Evolutionary conservation across 2,888 invertebrate genomes (phyloP), one percentile per base, ranked within the genome.

Genomic region (Brachypalpus laphriformis): DNA sequence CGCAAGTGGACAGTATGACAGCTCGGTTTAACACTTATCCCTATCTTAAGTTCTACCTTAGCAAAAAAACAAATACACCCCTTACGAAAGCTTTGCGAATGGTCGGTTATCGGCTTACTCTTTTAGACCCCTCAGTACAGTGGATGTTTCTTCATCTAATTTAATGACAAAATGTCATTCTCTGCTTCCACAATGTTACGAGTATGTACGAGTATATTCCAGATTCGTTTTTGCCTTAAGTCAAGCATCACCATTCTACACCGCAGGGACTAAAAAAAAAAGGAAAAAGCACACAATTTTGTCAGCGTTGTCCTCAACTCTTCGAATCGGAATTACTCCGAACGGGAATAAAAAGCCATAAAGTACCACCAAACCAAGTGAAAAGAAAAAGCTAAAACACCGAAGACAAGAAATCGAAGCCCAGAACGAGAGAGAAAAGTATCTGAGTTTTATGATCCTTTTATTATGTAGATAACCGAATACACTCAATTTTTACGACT

Each of bases 401-500:
- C 28, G 37, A 51, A 68, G 3, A 71, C 70, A 25, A 57, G 8
- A 72, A 71, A 72, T 65, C 57, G 72, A 80, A 80, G 54, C 34
- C n/a, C n/a, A 14, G 9, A 25, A 40, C 28, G 49, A 56, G 14
- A 47, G 47, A 51, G 66, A 25, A 40, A 66, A 61, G 54, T 70
- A 81, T 75, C 75, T 63, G 75, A 81, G 45, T 75, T 81, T 81
- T 81, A 81, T 63, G 81, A 70, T 57, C 66, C 68, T 74, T 81
- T 81, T 74, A 81, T 74, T 81, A 81, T 74, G 81, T 68, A 82
- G 57, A 82, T 71, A 66, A 82, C 71, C 51, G 76, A 78, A 72
- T 74, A 45, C 68, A 72, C 61, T 83, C 68, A 83, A 77, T 61
- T 74, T 83, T 68, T 61, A 77, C 66, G 77, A 70, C 83, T 82